Evolutionary conservation across 2,113 vertebrate species (phyloP).

Genomic region (Lontra canadensis): DNA sequence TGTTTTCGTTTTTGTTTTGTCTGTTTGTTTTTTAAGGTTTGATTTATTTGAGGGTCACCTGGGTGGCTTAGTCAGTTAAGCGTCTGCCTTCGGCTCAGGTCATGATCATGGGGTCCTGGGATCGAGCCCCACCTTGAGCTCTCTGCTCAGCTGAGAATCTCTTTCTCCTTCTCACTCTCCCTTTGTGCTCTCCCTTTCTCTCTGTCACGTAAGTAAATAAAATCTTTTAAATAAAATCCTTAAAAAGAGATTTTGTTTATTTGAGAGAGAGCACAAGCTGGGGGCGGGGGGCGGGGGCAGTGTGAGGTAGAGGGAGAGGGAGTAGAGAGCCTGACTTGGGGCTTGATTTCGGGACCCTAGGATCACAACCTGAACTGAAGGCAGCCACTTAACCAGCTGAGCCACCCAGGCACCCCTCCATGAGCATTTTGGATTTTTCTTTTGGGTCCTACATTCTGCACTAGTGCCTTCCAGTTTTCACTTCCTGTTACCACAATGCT

Average conservation of each 20-base stretch:
- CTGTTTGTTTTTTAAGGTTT: neutral
- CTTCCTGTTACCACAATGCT: neutral
- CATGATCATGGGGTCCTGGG: too few species aligned
- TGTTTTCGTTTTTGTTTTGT: too few species aligned
- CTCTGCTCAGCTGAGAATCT: too few species aligned
- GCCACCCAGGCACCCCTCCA: neutral
- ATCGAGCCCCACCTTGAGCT: too few species aligned
- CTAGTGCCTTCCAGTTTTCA: neutral
- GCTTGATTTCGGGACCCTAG: neutral
- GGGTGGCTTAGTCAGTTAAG: too few species aligned
- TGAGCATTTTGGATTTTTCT: neutral
- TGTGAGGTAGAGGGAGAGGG: neutral
- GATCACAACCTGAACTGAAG: neutral
- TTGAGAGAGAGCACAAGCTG: neutral
- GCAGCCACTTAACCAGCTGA: neutral
- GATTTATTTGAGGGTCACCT: neutral
- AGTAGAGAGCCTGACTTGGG: neutral
- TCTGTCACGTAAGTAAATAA: neutral
- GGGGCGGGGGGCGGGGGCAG: accelerated
- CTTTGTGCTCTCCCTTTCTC: too few species aligned
- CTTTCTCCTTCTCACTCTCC: too few species aligned
- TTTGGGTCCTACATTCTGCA: too few species aligned
- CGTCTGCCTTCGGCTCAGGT: too few species aligned
- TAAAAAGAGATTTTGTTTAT: neutral
- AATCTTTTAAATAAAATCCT: too few species aligned